These are phyloP conservation scores for Salmo trutta DNA, from an alignment of 2,797 vertebrate species.

Conservation along the genomic window DNA sequence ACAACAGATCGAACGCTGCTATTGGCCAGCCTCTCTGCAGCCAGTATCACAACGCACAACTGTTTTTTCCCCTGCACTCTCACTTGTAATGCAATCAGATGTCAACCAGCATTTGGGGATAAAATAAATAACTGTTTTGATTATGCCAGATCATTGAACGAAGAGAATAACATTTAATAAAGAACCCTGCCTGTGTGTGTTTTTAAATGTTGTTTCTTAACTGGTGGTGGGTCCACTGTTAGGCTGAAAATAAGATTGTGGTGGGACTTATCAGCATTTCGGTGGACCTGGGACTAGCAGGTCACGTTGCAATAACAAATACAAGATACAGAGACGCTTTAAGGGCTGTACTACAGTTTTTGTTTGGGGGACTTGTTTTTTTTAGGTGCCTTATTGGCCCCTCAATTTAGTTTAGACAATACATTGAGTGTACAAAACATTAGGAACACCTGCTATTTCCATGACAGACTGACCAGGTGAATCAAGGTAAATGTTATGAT, in stretches of 20 bases:
- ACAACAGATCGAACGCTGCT: neutral
- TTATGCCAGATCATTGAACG: slow-evolving; percentile 43
- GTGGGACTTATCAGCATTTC: neutral
- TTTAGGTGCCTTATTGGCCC: too few relatives aligned
- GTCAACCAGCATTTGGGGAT: slow-evolving; percentile 28
- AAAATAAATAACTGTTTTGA: slow-evolving; percentile 26
- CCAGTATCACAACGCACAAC: slow-evolving; percentile 34
- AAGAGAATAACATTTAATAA: slow-evolving; percentile 53
- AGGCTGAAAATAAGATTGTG: neutral
- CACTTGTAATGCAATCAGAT: slow-evolving; percentile 46
- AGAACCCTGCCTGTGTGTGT: slow-evolving; percentile 51
- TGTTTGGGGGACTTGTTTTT: too few relatives aligned
- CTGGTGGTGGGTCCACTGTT: neutral
- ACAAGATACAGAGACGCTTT: too few relatives aligned
- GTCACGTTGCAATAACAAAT: too few relatives aligned
- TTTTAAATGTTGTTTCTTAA: slow-evolving; percentile 16
- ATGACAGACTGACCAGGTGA: too few relatives aligned
- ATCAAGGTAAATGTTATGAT: too few relatives aligned
- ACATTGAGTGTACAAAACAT: too few relatives aligned
- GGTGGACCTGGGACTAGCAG: too few relatives aligned
- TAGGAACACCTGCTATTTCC: too few relatives aligned
- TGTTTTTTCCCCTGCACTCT: slow-evolving; percentile 19
- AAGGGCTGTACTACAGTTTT: too few relatives aligned
- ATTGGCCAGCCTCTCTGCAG: slow-evolving; percentile 14
- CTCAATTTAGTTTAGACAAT: too few relatives aligned